Base-by-base conservation (phyloP, 2,888 invertebrate species). In the Hyalella azteca region DNA sequence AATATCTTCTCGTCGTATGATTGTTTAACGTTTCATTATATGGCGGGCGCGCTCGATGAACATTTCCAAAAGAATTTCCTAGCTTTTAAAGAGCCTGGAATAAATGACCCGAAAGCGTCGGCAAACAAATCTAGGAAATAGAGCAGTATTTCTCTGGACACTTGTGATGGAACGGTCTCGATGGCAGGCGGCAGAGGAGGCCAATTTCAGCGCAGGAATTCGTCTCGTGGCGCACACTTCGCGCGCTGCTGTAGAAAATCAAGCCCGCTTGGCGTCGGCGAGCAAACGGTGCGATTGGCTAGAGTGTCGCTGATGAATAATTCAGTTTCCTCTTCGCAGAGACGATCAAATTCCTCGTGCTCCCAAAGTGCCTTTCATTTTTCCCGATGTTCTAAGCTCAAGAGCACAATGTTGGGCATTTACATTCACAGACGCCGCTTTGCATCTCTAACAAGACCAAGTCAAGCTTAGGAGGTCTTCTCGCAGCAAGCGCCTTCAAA, bases 311-410 rank as follows among this genome's bases (percentile, higher is more conserved):
- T 19, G 36, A 66, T 66, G 66, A 66, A 66, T 66, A 36, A 66
- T 66, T 66, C 66, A 66, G 66, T 66, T 54, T 54, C n/a, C 29
- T 66, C 66, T 66, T 66, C 66, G 32, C 29, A 66, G 66, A 66
- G 66, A 66, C 66, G 66, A 66, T 66, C 66, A 66, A 66, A 66
- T 66, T 66, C 66, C 66, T 66, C 66, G 66, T 11, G 66, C 66
- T 66, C 22, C 66, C 36, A 66, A 66, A 66, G 66, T 66, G 66
- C 66, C 66, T 66, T 36, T 66, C 66, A 66, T 66, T 66, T 66
- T 66, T 66, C 19, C 36, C 29, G 66, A 66, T 66, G 66, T 66
- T 66, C 66, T 3, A 36, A 66, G 66, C 66, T 66, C 36, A 13
- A 36, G 66, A 32, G 36, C 66, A 66, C 66, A 66, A 66, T 66